Evolutionary conservation across 35 echinoderm and acorn worm genomes (phyloP).

Genomic region (Ptychodera flava): DNA sequence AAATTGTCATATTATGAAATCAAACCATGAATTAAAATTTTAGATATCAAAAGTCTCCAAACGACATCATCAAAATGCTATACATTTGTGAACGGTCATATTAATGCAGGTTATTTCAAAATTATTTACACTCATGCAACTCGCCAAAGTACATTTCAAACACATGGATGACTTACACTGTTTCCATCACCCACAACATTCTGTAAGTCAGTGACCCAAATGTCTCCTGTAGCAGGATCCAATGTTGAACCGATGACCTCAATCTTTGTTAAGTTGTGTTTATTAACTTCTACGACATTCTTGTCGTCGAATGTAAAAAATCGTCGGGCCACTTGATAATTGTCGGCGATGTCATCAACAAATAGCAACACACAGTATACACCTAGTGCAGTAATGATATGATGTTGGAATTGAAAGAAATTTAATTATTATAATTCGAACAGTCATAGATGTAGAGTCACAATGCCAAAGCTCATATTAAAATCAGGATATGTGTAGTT

Average conservation of each 20-base stretch:
- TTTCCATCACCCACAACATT: neutral
- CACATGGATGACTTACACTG: neutral
- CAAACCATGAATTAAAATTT: neutral
- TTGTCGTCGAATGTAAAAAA: conserved; percentile 23
- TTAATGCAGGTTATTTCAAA: neutral
- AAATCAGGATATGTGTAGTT: neutral
- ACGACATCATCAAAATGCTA: neutral
- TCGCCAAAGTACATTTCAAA: neutral
- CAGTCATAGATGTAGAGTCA: too few relatives aligned
- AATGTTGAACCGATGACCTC: neutral
- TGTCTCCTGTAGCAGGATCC: neutral
- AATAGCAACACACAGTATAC: conserved; percentile 26
- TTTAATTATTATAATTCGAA: too few relatives aligned
- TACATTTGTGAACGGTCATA: neutral
- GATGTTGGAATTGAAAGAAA: too few relatives aligned
- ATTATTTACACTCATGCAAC: neutral
- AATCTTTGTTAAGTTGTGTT: neutral
- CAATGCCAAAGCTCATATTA: neutral
- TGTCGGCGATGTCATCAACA: conserved; percentile 12
- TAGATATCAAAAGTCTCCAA: neutral
- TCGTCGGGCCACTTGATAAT: conserved; percentile 4
- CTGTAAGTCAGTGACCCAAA: neutral
- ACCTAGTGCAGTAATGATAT: conserved; percentile 9
- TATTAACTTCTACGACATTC: neutral
- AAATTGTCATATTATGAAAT: neutral